These are phyloP conservation scores for Scarus forsteni DNA, from an alignment of 2,797 vertebrate genomes.

Conservation along the genomic window DNA sequence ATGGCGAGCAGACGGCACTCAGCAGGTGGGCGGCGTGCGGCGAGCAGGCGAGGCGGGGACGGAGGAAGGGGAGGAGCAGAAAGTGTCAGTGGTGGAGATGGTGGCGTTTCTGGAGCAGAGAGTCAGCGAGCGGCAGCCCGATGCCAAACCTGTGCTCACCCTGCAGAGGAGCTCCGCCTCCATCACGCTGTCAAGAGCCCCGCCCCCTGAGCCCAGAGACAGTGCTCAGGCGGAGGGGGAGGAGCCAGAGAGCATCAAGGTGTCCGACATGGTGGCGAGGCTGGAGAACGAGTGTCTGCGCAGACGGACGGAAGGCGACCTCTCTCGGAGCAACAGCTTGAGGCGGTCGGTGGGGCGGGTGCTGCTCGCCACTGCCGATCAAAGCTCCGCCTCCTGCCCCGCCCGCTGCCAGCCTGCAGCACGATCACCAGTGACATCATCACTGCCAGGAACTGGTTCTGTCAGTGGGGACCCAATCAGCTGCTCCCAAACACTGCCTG, in stretches of 20 bases:
- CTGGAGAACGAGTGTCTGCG: conserved; percentile 92
- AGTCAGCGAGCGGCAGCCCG: conserved; percentile 82
- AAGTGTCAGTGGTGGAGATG: conserved; percentile 94
- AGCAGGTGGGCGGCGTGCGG: rapidly evolving
- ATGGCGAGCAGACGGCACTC: rapidly evolving
- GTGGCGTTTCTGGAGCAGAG: conserved; percentile 94
- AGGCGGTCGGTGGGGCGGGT: conserved; percentile 89
- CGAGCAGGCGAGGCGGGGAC: not conserved
- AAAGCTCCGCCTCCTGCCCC: conserved; percentile 51
- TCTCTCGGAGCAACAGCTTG: conserved; percentile 91
- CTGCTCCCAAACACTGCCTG: not conserved
- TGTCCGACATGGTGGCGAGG: conserved; percentile 95
- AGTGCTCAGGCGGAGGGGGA: conserved; percentile 57
- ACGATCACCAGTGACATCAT: not conserved
- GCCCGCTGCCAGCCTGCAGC: conserved; percentile 21
- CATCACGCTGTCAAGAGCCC: conserved; percentile 71
- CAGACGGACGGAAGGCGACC: conserved; percentile 77
- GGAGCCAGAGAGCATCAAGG: conserved; percentile 85
- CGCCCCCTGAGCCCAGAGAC: not conserved
- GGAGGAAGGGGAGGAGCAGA: conserved; percentile 20
- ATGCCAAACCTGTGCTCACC: conserved; percentile 77
- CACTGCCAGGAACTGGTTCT: not conserved
- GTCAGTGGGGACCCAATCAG: not conserved
- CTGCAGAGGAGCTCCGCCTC: conserved; percentile 72
- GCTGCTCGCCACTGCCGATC: conserved; percentile 81